Percentiles rank a stretch among this genome's conserved stretches.
phyloP scores from a whole-genome alignment of 1,140 invertebrate species.

The Charaxes varanes region DNA sequence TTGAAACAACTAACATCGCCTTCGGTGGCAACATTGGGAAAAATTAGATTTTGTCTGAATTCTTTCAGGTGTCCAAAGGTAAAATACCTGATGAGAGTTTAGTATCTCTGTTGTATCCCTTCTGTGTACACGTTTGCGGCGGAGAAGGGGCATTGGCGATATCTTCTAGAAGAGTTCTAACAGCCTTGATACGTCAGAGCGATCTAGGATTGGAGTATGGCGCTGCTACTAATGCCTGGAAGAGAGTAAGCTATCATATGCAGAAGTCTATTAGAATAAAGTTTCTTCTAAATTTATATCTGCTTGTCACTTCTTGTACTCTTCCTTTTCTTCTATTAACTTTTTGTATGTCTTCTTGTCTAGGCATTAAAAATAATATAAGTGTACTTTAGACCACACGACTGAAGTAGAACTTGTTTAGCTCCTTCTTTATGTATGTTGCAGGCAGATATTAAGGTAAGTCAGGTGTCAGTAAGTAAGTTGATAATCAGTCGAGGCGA shows the following conservation, averaged over 20 bases:
- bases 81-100: conserved; percentile 74
- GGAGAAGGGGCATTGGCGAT: conserved; percentile 75
- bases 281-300: not conserved
- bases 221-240: conserved; percentile 81
- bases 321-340: not conserved
- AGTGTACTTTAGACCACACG: too few relatives aligned
- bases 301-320: not conserved
- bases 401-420: too few relatives aligned
- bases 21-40: too few relatives aligned
- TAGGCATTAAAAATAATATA: too few relatives aligned
- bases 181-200: conserved; percentile 83
- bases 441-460: too few relatives aligned
- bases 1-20: too few relatives aligned
- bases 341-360: too few relatives aligned
- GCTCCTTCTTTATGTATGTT: too few relatives aligned
- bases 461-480: too few relatives aligned
- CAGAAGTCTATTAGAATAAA: not conserved
- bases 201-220: conserved; percentile 81
- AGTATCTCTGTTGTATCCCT: conserved; percentile 78
- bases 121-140: conserved; percentile 75
- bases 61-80: conserved; percentile 78
- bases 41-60: too few relatives aligned
- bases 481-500: too few relatives aligned
- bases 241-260: too few relatives aligned
- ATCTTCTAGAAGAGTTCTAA: conserved; percentile 78